These are phyloP conservation scores for Oligia latruncula DNA, from an alignment of 2,888 invertebrate species.

Conservation along the genomic window DNA sequence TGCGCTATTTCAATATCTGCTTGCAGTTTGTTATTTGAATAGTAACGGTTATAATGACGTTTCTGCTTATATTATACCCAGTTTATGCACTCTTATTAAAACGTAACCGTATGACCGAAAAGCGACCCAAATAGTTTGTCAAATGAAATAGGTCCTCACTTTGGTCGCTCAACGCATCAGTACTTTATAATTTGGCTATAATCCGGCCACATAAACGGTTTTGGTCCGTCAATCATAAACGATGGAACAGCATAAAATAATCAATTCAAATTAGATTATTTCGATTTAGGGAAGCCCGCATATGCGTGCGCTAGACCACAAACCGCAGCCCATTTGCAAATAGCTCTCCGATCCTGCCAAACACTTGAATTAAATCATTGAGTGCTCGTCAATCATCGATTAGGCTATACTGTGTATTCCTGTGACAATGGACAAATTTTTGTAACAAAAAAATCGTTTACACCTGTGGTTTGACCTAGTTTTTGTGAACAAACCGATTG, in stretches of 20 bases:
- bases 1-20: conserved; percentile 30
- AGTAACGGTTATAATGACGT: neutral
- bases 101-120: neutral
- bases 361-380: conserved; percentile 67
- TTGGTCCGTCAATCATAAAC: conserved; percentile 47
- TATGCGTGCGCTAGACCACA: conserved; percentile 58
- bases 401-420: conserved; percentile 21
- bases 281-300: conserved; percentile 60
- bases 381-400: conserved; percentile 46
- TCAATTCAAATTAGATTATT: conserved; percentile 69
- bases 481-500: neutral
- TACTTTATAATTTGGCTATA: conserved; percentile 26
- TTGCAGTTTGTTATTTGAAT: conserved; percentile 31
- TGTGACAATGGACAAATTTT: neutral
- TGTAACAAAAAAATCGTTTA: neutral
- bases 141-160: conserved; percentile 11
- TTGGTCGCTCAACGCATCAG: conserved; percentile 8
- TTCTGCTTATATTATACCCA: neutral
- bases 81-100: conserved; percentile 1
- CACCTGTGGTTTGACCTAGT: neutral
- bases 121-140: conserved; percentile 4
- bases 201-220: conserved; percentile 38
- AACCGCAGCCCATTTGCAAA: conserved; percentile 71
- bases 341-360: conserved; percentile 60
- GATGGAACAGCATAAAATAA: conserved; percentile 51